Conservation (phyloP, 2,113 vertebrate genomes). For the Amazona guildingii region DNA sequence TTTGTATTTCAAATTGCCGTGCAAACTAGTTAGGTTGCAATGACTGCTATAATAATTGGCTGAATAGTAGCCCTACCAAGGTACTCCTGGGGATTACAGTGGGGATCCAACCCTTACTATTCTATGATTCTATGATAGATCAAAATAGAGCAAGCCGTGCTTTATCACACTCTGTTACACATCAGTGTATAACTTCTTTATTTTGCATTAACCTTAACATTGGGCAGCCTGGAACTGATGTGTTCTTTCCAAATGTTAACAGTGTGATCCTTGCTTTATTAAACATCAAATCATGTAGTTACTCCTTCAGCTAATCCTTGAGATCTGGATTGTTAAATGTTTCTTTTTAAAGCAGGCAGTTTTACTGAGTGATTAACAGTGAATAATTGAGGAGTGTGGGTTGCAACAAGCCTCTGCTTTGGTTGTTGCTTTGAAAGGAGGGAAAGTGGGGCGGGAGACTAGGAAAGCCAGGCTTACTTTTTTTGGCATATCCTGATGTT, state of each 20-base stretch:
- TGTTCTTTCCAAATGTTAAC: neutral
- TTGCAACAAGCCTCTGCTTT: neutral
- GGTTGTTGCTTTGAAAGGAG: neutral
- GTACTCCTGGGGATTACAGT: neutral
- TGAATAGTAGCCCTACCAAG: neutral
- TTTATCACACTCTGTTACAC: neutral
- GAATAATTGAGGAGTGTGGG: neutral
- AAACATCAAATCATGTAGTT: neutral
- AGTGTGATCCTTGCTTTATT: neutral
- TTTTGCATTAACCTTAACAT: neutral
- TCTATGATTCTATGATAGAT: neutral
- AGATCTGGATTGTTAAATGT: neutral
- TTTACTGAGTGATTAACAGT: neutral
- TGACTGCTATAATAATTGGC: neutral
- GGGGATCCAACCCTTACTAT: too few relatives aligned
- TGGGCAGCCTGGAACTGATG: neutral
- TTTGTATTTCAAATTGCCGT: slow-evolving; percentile 74
- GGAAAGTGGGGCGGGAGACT: neutral
- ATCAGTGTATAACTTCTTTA: neutral
- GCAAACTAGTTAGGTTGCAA: neutral
- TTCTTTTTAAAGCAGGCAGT: neutral
- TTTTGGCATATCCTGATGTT: neutral
- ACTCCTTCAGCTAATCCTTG: neutral
- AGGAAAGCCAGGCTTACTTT: neutral
- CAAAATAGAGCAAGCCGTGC: neutral